These are phyloP conservation scores for Pogonophryne albipinna DNA, from an alignment of 2,797 vertebrate genomes.

Conservation along the genomic window DNA sequence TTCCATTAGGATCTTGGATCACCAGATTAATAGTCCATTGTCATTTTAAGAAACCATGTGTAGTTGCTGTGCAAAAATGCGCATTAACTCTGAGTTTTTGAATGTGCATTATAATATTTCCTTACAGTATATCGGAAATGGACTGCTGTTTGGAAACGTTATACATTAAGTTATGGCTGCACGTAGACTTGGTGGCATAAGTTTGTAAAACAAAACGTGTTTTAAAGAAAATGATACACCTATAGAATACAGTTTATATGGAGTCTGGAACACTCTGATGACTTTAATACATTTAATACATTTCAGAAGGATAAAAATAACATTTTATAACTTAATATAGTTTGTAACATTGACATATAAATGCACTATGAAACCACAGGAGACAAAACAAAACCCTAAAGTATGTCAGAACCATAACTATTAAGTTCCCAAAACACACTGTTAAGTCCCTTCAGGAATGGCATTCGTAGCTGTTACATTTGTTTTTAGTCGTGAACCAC, in stretches of 20 bases:
- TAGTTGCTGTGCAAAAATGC: background rate
- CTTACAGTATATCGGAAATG: background rate
- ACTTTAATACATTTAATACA: background rate
- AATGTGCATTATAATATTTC: slow-evolving; percentile 4
- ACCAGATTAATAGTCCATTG: slow-evolving; percentile 4
- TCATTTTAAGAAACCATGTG: background rate
- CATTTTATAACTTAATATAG: background rate
- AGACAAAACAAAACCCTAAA: slow-evolving; percentile 49
- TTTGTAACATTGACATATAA: slow-evolving; percentile 20
- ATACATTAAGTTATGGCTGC: background rate
- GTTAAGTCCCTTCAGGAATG: slow-evolving; percentile 7
- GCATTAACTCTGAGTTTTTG: background rate
- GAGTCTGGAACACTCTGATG: background rate
- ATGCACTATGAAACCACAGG: slow-evolving; percentile 42
- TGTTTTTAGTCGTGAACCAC: slow-evolving; percentile 25
- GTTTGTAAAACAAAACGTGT: background rate
- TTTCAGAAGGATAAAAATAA: slow-evolving; percentile 16
- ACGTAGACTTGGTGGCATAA: background rate
- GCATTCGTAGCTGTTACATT: background rate
- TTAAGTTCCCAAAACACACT: slow-evolving; percentile 13
- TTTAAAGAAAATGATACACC: background rate
- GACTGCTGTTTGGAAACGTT: background rate
- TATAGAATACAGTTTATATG: background rate
- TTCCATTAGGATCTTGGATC: background rate
- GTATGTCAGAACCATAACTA: slow-evolving; percentile 34